Evolutionary conservation across 2,797 vertebrate genomes (phyloP).

Genomic region (Mormyrus hasselquistii): DNA sequence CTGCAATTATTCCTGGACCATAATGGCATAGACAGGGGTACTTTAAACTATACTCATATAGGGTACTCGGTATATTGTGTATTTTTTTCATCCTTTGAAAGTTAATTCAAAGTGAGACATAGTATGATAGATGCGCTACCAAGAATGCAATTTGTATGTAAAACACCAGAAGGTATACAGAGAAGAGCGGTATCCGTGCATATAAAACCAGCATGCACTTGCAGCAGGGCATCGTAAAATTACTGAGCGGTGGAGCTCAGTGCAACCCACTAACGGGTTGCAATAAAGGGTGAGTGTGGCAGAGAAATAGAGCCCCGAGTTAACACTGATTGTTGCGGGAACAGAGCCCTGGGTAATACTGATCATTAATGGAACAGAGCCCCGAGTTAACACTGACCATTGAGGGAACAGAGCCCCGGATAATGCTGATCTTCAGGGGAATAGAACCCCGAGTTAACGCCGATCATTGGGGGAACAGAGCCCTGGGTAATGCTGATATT

Average conservation of each 20-base stretch:
- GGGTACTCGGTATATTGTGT: not conserved
- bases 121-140: not conserved
- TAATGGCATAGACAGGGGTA: not conserved
- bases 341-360: not conserved
- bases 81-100: not conserved
- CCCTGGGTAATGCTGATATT: not conserved
- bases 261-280: not conserved
- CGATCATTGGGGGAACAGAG: not conserved
- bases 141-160: constrained; percentile 14
- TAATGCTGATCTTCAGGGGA: not conserved
- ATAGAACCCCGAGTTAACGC: not conserved
- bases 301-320: not conserved
- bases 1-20: not conserved
- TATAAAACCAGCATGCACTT: not conserved
- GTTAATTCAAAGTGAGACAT: not conserved
- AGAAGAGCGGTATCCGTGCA: not conserved
- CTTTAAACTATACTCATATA: not conserved
- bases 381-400: not conserved
- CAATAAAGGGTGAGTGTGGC: not conserved
- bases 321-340: not conserved
- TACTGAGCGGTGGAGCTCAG: not conserved
- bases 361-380: not conserved
- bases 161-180: not conserved
- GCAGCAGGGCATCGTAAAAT: not conserved
- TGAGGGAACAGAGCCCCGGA: not conserved